Evolutionary conservation across 2,113 vertebrate species (phyloP), one percentile per base, ranked within the genome.

Genomic region (Cichladusa arquata): DNA sequence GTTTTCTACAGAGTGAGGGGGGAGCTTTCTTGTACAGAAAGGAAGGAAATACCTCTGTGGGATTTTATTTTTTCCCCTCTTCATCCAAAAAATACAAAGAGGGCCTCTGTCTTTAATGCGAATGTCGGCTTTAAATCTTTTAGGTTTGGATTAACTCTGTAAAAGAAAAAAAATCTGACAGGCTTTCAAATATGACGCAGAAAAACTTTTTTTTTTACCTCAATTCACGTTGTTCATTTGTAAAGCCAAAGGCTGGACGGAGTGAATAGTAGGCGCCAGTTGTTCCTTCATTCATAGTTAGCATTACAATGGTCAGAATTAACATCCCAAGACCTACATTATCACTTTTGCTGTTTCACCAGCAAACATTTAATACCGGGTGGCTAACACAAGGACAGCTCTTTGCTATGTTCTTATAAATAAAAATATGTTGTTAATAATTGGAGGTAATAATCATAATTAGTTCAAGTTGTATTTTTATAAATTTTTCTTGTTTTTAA

Each of bases 261-360:
- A 88, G 93, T 98, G 98, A 98, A 98, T 98, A 96, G 97, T 97
- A 94, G 95, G 94, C 92, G 96, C 97, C 97, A 93, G 97, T 98
- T 97, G 95, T 95, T 95, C 96, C 93, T 96, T 82, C 95, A 76
- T 97, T 98, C 96, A 98, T 98, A 96, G 98, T 98, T 98, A 98
- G 97, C 98, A 98, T 99, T 96, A 98, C 98, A 99, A 98, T 98
- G 88, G 96, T 96, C 91, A 97, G 97, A 97, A 98, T 98, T 98
- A 98, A 98, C 98, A 98, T 98, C 98, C 98, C 91, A 92, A 81
- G 83, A 97, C 96, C 96, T 96, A 97, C 96, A 95, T 97, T 97
- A 96, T 97, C 97, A 97, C 97, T 97, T 89, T 81, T 88, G 95
- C 95, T 97, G 96, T 97, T 98, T 97, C 96, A 83, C 91, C 80